Base-by-base conservation (phyloP, 2,797 vertebrate genomes). In the Eidolon dupreanum region DNA sequence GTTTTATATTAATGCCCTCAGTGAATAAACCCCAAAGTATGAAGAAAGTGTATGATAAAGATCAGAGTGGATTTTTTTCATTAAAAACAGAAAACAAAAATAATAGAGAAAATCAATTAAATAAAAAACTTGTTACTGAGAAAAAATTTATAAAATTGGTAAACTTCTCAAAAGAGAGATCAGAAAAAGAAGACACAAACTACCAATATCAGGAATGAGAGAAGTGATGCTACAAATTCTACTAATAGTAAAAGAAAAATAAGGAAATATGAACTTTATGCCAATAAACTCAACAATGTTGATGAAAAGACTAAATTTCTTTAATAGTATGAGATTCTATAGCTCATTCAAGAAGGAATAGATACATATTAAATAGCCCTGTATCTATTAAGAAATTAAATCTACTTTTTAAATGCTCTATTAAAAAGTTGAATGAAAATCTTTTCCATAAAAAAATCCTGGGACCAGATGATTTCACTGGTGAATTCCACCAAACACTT, bases 101-200 rank as follows among this genome's bases (percentile, higher is more conserved):
- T n/a, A 31, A n/a, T 3, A 89, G 3, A 84, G 36, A 90, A 70
- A 94, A 82, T 91, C 24, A 92, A 59, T 82, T 53, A 74, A 88
- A 61, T 75, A 33, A 78, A 73, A 83, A 90, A 66, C 5, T 38
- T 61, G 3, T 91, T 65, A 5, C 57, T 78, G 36, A 71, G 73
- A 89, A 93, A 94, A 91, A 95, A 88, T 79, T 16, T 79, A 55
- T 89, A 82, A 88, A 93, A 83, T 20, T 41, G 33, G 66, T 53
- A 82, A 95, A 83, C 11, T 5, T 77, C 19, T 90, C 53, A 73
- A 8, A 59, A 66, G 20, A 53, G 4, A 55, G 11, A 77, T 77
- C 19, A 81, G 17, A 63, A 77, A 89, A 12, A 74, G 20, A 81
- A 87, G 15, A 81, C 10, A 92, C 6, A 63, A 88, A 33, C 8